These are phyloP conservation scores for Coregonus clupeaformis DNA, from an alignment of 2,113 vertebrate species.

Conservation along the genomic window DNA sequence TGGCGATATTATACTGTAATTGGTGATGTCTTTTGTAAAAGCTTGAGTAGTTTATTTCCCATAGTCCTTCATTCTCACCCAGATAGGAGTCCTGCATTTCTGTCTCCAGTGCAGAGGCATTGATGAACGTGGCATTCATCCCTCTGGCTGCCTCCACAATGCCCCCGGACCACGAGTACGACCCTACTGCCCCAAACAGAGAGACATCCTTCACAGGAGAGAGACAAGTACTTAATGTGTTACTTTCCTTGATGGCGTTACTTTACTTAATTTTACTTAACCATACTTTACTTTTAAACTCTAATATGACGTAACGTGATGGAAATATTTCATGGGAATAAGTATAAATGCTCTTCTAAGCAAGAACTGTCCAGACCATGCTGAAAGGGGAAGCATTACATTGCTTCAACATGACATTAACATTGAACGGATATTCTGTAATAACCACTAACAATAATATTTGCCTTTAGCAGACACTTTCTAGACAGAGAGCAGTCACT, in stretches of 20 bases:
- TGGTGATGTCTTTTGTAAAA: too few species aligned
- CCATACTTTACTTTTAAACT: too few species aligned
- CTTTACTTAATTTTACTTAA: neutral
- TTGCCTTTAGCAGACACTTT: too few species aligned
- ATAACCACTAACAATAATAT: neutral
- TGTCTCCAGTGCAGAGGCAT: conserved; percentile 20
- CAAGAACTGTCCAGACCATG: neutral
- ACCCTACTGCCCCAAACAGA: conserved; percentile 47
- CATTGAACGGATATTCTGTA: too few species aligned
- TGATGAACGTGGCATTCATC: conserved; percentile 39
- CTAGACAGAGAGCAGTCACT: neutral
- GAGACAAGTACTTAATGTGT: neutral
- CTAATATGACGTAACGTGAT: too few species aligned
- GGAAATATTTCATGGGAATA: too few species aligned
- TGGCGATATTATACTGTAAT: too few species aligned
- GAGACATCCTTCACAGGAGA: conserved; percentile 26
- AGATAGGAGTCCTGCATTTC: conserved; percentile 49
- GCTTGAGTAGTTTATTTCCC: too few species aligned
- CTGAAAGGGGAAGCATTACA: neutral
- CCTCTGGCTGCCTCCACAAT: conserved; percentile 6
- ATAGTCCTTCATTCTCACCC: conserved; percentile 24
- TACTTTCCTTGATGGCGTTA: neutral
- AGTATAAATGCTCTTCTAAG: neutral
- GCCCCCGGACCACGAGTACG: conserved; percentile 57
- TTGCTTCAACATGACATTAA: neutral